Evolutionary conservation across 2,797 vertebrate species (phyloP).

Genomic region (Diplodus puntazzo): DNA sequence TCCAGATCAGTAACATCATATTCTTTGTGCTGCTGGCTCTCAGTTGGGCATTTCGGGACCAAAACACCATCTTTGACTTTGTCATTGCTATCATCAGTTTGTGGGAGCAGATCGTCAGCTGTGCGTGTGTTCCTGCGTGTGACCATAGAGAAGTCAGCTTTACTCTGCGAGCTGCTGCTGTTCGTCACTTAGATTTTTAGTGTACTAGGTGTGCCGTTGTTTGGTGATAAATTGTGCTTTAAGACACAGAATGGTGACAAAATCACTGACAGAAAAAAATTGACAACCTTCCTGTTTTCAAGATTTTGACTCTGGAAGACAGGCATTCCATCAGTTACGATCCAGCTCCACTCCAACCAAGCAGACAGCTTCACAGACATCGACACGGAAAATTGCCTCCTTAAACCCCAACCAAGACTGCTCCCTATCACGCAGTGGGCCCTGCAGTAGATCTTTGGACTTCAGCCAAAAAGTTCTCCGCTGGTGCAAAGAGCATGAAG

Average conservation of each 20-base stretch:
- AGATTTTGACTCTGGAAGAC: conserved; percentile 91
- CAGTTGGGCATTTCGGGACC: background rate
- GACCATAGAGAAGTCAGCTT: conserved; percentile 91
- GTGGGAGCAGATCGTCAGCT: conserved; percentile 90
- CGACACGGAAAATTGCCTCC: background rate
- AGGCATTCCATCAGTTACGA: conserved; percentile 82
- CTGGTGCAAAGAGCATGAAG: conserved; percentile 90
- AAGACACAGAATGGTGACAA: conserved; percentile 87
- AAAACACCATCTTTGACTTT: conserved; percentile 24
- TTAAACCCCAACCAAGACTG: background rate
- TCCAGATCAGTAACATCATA: background rate
- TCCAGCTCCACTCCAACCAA: too few species aligned
- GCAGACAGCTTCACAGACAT: too few species aligned
- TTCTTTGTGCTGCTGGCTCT: conserved; percentile 3
- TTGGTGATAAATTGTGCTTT: conserved; percentile 90
- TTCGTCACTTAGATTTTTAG: conserved; percentile 93
- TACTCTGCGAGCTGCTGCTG: conserved; percentile 91
- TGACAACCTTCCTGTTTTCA: conserved; percentile 91
- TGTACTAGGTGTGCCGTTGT: conserved; percentile 93
- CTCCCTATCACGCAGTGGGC: background rate
- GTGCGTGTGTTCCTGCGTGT: conserved; percentile 90
- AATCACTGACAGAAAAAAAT: conserved; percentile 90
- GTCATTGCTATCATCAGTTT: conserved; percentile 78
- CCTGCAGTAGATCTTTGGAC: conserved; percentile 50
- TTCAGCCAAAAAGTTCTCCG: conserved; percentile 70